phyloP scores from a whole-genome alignment of 2,888 invertebrate species.

The Zelleria hepariella region DNA sequence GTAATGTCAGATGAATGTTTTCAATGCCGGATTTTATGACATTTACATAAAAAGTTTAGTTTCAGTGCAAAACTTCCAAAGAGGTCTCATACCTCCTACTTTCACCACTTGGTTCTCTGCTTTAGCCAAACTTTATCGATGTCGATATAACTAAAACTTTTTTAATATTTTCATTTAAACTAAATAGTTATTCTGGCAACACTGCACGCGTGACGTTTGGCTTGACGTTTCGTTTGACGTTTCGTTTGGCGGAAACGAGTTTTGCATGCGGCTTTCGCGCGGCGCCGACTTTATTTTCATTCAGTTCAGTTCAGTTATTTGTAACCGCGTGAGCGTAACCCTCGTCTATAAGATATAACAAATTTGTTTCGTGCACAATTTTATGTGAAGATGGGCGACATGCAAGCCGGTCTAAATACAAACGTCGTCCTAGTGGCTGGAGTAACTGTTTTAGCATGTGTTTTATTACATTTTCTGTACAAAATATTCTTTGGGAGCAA shows the following conservation, averaged over 20 bases:
- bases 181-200: too few relatives aligned
- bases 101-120: too few relatives aligned
- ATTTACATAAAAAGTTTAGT: too few relatives aligned
- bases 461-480: conserved; percentile 50
- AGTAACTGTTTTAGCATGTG: conserved; percentile 42
- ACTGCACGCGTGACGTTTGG: neutral
- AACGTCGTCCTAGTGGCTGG: conserved; percentile 39
- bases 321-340: conserved; percentile 51
- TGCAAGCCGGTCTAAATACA: conserved; percentile 43
- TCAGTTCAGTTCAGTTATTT: conserved; percentile 18
- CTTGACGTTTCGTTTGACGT: conserved; percentile 1
- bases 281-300: conserved; percentile 1
- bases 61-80: too few relatives aligned
- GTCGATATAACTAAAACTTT: too few relatives aligned
- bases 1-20: too few relatives aligned
- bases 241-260: conserved; percentile 3
- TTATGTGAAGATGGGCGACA: conserved; percentile 62
- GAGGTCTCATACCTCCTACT: too few relatives aligned
- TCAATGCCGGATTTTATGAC: too few relatives aligned
- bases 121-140: too few relatives aligned
- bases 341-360: conserved; percentile 26
- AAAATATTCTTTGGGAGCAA: conserved; percentile 47
- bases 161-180: too few relatives aligned
- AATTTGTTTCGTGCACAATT: conserved; percentile 28
- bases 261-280: conserved; percentile 1